Percentiles rank a stretch among this genome's conserved stretches.
Evolutionary conservation across 2,113 vertebrate species (phyloP).

Genomic region (Bungarus multicinctus): DNA sequence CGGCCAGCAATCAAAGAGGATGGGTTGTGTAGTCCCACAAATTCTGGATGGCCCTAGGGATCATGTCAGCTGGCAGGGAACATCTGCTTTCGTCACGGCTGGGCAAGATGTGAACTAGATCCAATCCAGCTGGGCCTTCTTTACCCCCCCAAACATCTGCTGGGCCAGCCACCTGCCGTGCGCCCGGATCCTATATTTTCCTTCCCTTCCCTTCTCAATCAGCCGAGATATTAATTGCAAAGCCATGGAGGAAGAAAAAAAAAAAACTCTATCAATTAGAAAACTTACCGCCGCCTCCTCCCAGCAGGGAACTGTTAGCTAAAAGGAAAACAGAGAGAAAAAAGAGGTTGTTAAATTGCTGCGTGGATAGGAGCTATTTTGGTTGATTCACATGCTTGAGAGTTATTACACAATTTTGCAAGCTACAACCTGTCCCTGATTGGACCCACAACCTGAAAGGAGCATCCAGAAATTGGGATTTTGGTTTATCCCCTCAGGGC

Average conservation of each 20-base stretch:
- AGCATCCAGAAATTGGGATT: not conserved
- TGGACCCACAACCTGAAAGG: not conserved
- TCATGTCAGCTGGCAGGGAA: not conserved
- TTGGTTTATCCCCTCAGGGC: not conserved
- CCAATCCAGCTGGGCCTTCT: too few species aligned
- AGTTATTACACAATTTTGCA: not conserved
- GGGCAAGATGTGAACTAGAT: not conserved
- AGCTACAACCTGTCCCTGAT: not conserved
- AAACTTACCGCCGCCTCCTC: slow-evolving; percentile 84
- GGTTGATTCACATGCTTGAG: not conserved
- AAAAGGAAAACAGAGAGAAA: slow-evolving; percentile 58
- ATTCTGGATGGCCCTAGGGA: not conserved
- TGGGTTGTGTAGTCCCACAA: not conserved
- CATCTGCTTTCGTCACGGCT: not conserved
- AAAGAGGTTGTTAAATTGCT: slow-evolving; percentile 8
- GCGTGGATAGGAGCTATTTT: not conserved
- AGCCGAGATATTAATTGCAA: not conserved
- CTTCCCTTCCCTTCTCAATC: not conserved
- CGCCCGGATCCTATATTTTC: not conserved
- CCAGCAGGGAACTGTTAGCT: slow-evolving; percentile 86
- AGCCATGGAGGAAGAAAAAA: not conserved
- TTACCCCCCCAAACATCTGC: not conserved
- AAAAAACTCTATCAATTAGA: slow-evolving; percentile 3
- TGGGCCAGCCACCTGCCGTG: not conserved
- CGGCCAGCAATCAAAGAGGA: not conserved